Conservation (phyloP, 2,113 vertebrate species). For the Saccopteryx leptura region DNA sequence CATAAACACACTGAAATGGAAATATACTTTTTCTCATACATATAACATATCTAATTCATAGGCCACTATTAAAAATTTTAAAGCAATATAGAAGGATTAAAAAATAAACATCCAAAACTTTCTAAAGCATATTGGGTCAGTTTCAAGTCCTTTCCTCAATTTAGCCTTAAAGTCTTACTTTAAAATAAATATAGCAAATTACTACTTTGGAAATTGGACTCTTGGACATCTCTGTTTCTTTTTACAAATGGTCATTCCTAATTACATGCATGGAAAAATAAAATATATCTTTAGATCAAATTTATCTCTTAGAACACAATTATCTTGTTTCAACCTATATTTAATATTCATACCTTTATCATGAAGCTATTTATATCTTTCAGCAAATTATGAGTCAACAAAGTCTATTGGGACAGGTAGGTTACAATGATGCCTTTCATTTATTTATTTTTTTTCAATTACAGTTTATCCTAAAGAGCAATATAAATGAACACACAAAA, state of each 20-base stretch:
- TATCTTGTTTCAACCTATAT: conserved; percentile 38
- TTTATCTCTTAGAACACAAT: conserved; percentile 63
- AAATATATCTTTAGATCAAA: conserved; percentile 64
- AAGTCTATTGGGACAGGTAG: conserved; percentile 24
- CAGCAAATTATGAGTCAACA: background rate
- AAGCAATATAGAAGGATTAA: conserved; percentile 26
- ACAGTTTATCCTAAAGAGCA: no score
- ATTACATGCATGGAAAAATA: conserved; percentile 66
- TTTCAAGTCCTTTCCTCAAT: conserved; percentile 65
- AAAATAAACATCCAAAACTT: conserved; percentile 31
- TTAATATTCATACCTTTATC: conserved; percentile 37
- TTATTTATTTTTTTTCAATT: no score
- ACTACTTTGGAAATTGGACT: conserved; percentile 73
- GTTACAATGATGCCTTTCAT: background rate
- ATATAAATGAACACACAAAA: no score
- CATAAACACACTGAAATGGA: conserved; percentile 25
- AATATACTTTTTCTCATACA: background rate
- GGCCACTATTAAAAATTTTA: conserved; percentile 46
- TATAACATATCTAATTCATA: conserved; percentile 13
- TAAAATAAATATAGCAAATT: conserved; percentile 75
- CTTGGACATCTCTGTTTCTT: conserved; percentile 52
- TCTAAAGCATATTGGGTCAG: conserved; percentile 48
- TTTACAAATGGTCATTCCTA: conserved; percentile 76
- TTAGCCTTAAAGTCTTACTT: conserved; percentile 27
- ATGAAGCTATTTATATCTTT: conserved; percentile 60